These are phyloP conservation scores for Dermatemys mawii DNA, from an alignment of 2,113 vertebrate genomes.

Conservation along the genomic window DNA sequence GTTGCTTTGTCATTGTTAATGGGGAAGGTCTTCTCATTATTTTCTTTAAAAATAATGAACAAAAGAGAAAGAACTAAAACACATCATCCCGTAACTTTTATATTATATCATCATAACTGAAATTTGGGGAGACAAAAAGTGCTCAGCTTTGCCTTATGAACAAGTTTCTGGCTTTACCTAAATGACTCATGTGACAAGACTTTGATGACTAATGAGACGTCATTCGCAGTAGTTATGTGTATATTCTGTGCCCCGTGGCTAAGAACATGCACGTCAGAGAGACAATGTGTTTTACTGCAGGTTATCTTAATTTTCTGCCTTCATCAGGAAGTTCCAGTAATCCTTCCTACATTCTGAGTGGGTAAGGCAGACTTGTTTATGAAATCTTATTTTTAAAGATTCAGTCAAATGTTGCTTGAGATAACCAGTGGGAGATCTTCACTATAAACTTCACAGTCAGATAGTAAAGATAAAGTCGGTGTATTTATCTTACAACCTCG, in stretches of 20 bases:
- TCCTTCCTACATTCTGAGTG: neutral
- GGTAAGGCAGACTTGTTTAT: neutral
- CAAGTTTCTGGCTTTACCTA: neutral
- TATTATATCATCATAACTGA: neutral
- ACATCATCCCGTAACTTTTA: neutral
- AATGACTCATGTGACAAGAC: neutral
- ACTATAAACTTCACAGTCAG: neutral
- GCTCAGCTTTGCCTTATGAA: neutral
- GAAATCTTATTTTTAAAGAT: neutral
- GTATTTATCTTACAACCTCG: conserved; percentile 76
- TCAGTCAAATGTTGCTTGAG: neutral
- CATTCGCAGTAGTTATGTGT: neutral
- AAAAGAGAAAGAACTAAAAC: neutral
- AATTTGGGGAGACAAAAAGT: neutral
- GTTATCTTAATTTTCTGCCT: neutral
- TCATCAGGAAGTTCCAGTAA: neutral
- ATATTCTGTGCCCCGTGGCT: neutral
- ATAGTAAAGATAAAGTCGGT: neutral
- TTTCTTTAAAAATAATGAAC: neutral
- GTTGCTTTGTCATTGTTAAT: neutral
- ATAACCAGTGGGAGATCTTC: neutral
- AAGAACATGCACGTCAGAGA: neutral
- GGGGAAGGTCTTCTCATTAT: neutral
- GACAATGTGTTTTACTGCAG: neutral
- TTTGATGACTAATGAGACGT: neutral